Evolutionary conservation across 2,888 invertebrate species (phyloP).

Genomic region (Urechis unicinctus): DNA sequence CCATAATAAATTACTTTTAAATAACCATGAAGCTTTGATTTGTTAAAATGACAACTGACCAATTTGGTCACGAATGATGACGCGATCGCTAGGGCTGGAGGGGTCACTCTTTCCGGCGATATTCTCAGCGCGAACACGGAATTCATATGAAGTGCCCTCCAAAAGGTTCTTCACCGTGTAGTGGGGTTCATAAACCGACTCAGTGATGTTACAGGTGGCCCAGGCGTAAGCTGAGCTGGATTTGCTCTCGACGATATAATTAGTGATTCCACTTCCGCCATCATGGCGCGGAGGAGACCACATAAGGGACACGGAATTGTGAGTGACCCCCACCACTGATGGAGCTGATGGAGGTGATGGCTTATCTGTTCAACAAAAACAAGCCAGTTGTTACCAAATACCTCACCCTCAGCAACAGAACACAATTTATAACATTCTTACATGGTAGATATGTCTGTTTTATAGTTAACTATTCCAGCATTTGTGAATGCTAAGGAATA

Average conservation of each 20-base stretch:
- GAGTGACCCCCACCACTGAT: constrained; percentile 20
- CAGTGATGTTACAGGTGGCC: constrained; percentile 16
- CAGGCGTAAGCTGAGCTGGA: constrained; percentile 16
- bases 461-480: no score
- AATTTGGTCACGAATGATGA: constrained; percentile 18
- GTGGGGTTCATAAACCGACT: constrained; percentile 12
- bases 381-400: neutral
- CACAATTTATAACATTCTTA: neutral
- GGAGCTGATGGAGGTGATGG: constrained; percentile 28
- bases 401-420: neutral
- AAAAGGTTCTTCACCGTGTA: constrained; percentile 31
- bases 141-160: constrained; percentile 41
- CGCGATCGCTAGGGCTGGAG: constrained; percentile 13
- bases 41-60: no score
- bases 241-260: constrained; percentile 30
- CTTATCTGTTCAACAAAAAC: constrained; percentile 14
- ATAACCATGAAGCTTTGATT: no score
- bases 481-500: no score
- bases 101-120: constrained; percentile 61
- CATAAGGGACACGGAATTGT: constrained; percentile 34
- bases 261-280: constrained; percentile 67
- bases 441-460: neutral
- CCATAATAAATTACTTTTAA: neutral
- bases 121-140: constrained; percentile 29
- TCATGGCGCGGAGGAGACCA: constrained; percentile 77